Percentiles rank a stretch among this genome's conserved stretches.
These are phyloP conservation scores for Betta splendens DNA, from an alignment of 2,797 vertebrate species.

Conservation along the genomic window DNA sequence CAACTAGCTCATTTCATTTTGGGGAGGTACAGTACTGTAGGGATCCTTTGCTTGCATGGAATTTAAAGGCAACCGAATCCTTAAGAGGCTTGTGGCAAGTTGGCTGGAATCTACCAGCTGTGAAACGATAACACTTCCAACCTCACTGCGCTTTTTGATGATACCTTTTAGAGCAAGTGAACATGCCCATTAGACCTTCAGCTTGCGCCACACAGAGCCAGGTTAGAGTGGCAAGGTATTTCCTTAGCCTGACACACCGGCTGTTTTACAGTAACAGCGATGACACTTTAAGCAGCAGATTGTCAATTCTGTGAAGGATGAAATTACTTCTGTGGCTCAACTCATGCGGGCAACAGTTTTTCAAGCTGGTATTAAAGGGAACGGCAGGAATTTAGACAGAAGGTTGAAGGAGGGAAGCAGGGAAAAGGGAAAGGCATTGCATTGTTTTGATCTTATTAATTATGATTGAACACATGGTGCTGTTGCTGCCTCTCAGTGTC, in stretches of 20 bases:
- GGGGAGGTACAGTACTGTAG: neutral
- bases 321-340: slow-evolving; percentile 70
- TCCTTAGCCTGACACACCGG: slow-evolving; percentile 58
- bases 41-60: slow-evolving; percentile 11
- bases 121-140: slow-evolving; percentile 36
- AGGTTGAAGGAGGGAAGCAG: slow-evolving; percentile 39
- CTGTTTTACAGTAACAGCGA: slow-evolving; percentile 65
- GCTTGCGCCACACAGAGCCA: slow-evolving; percentile 46
- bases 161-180: slow-evolving; percentile 65
- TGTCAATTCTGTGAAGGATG: slow-evolving; percentile 66
- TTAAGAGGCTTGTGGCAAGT: slow-evolving; percentile 9
- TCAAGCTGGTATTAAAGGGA: slow-evolving; percentile 56
- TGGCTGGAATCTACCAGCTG: slow-evolving; percentile 31
- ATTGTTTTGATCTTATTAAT: slow-evolving; percentile 41
- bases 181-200: slow-evolving; percentile 64
- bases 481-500: slow-evolving; percentile 34
- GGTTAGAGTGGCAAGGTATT: slow-evolving; percentile 58
- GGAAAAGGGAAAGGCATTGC: slow-evolving; percentile 21
- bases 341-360: slow-evolving; percentile 65
- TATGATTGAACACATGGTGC: slow-evolving; percentile 33
- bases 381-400: slow-evolving; percentile 55
- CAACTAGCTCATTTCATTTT: slow-evolving; percentile 8
- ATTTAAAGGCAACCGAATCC: slow-evolving; percentile 26
- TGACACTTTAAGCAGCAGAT: slow-evolving; percentile 72
- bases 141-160: slow-evolving; percentile 38